A percentile compares a stretch with the other conserved stretches of the same genome.
phyloP scores from a whole-genome alignment of 2,797 vertebrate genomes.

The Oceanodroma leucorhoa region DNA sequence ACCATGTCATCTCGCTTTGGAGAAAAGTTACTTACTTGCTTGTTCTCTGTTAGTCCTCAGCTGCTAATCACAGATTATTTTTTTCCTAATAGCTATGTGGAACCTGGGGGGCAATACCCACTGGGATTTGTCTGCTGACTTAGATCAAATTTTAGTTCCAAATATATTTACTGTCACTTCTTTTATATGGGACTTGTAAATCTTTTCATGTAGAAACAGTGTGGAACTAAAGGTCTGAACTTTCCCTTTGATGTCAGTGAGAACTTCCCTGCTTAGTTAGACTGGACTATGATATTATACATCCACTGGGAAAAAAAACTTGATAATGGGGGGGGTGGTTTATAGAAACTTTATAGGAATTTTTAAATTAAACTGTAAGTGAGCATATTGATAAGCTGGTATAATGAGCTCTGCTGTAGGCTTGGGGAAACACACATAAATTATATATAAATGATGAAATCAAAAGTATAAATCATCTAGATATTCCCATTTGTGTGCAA shows the following conservation, averaged over 20 bases:
- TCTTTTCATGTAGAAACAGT: constrained; percentile 34
- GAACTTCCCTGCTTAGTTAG: neutral
- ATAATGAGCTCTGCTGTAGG: neutral
- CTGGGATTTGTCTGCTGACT: neutral
- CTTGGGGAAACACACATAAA: neutral
- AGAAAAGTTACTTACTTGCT: neutral
- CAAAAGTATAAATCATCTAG: neutral
- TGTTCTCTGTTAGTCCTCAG: constrained; percentile 26
- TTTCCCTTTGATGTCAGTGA: constrained; percentile 29
- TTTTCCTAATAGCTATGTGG: neutral
- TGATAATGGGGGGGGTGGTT: neutral
- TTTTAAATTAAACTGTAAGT: constrained; percentile 8
- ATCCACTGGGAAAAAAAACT: neutral
- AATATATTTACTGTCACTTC: constrained; percentile 46
- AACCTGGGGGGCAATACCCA: neutral
- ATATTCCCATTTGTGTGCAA: neutral
- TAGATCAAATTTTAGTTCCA: constrained; percentile 22
- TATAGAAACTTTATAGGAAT: neutral
- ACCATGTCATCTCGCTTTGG: neutral
- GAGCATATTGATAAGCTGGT: neutral
- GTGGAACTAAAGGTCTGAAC: constrained; percentile 41
- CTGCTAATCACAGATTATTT: neutral
- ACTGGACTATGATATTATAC: neutral
- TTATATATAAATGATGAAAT: neutral
- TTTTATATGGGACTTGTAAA: constrained; percentile 44